phyloP scores from a whole-genome alignment of 64 coral and sea anemone genomes.

The Montipora sp. region DNA sequence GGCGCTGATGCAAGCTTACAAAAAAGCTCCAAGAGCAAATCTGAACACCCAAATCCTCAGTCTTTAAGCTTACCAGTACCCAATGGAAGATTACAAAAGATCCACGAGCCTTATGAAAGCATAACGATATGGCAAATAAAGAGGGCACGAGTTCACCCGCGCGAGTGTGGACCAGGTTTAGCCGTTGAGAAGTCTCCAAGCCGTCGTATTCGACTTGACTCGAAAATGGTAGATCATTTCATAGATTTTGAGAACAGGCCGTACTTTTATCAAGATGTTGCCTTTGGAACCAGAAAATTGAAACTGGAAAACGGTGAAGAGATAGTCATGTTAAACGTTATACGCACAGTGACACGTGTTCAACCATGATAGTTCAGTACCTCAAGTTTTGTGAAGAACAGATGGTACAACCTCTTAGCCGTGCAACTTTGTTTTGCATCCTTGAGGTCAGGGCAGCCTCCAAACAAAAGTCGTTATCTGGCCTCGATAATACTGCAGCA shows the following conservation, averaged over 20 bases:
- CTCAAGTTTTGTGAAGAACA: conserved; percentile 71
- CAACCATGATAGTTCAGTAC: conserved; percentile 74
- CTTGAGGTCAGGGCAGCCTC: conserved; percentile 63
- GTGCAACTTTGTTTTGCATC: conserved; percentile 54
- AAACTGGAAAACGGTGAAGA: conserved; percentile 56
- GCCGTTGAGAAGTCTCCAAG: conserved; percentile 1
- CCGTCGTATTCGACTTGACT: conserved; percentile 33
- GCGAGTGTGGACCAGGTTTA: conserved; percentile 41
- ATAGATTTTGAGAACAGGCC: conserved; percentile 62
- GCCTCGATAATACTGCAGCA: conserved; percentile 64
- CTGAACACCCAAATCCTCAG: conserved; percentile 71
- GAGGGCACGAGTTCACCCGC: conserved; percentile 49
- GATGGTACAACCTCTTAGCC: conserved; percentile 25
- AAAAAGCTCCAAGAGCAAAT: conserved; percentile 35
- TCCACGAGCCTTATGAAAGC: conserved; percentile 62
- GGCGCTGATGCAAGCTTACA: conserved; percentile 62
- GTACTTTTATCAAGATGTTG: conserved; percentile 73
- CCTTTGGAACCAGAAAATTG: conserved; percentile 55
- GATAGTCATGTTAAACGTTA: conserved; percentile 54
- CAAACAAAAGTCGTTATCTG: conserved; percentile 51
- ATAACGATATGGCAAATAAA: conserved; percentile 65
- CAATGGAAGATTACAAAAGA: conserved; percentile 45
- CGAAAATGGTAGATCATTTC: conserved; percentile 52
- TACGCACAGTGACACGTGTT: conserved; percentile 57
- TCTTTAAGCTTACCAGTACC: conserved; percentile 48